Evolutionary conservation across 2,113 vertebrate genomes (phyloP).

Genomic region (Pygoscelis adeliae): DNA sequence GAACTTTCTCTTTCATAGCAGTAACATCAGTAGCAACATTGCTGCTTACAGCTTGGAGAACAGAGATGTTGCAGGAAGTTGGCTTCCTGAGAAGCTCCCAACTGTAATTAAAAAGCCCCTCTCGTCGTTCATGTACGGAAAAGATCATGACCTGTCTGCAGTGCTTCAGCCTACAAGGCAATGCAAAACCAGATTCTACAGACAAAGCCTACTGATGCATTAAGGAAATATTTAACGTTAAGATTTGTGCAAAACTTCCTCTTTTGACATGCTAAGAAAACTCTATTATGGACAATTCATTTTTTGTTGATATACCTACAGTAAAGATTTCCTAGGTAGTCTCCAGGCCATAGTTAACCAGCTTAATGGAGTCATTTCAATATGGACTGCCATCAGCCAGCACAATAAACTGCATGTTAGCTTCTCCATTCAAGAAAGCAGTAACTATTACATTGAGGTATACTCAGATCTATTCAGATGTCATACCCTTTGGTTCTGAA

Average conservation of each 20-base stretch:
- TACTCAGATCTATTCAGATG: too few relatives aligned
- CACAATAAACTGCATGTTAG: not conserved
- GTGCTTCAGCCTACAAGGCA: not conserved
- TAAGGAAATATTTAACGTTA: not conserved
- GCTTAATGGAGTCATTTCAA: not conserved
- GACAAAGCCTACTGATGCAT: not conserved
- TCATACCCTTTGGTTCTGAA: not conserved
- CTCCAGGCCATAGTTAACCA: not conserved
- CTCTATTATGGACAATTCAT: rapidly evolving
- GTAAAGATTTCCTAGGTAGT: not conserved
- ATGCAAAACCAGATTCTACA: not conserved
- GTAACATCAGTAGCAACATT: not conserved
- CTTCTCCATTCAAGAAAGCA: not conserved
- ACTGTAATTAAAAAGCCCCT: not conserved
- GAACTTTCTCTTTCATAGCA: not conserved
- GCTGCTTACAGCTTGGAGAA: not conserved
- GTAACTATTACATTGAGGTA: not conserved
- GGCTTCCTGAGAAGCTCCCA: not conserved
- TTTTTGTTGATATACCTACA: not conserved
- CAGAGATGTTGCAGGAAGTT: not conserved
- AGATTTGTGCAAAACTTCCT: not conserved
- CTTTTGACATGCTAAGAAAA: not conserved
- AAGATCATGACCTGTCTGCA: not conserved
- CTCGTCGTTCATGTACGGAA: not conserved
- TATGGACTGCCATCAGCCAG: not conserved